Evolutionary conservation across 2,113 vertebrate species (phyloP).

Genomic region (Romanogobio albipinnatus): DNA sequence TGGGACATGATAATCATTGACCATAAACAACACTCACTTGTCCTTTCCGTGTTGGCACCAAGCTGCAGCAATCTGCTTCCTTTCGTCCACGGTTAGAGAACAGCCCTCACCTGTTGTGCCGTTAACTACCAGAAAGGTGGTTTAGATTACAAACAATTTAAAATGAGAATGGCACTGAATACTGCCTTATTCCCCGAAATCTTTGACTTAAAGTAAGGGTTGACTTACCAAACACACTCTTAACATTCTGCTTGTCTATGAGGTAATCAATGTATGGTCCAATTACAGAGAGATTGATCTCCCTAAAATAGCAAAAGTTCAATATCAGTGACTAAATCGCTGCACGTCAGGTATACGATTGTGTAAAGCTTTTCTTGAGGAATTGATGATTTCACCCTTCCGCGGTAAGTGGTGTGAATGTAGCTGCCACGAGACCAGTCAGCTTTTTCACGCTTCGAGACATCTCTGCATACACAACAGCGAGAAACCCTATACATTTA

Average conservation of each 20-base stretch:
- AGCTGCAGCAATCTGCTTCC: constrained; percentile 83
- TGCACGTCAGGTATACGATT: background rate
- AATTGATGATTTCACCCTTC: constrained; percentile 77
- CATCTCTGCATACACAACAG: constrained; percentile 60
- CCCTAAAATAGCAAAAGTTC: constrained; percentile 69
- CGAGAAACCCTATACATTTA: background rate
- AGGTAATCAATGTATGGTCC: constrained; percentile 88
- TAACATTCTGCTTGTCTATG: constrained; percentile 81
- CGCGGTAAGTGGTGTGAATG: constrained; percentile 87
- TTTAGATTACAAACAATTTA: background rate
- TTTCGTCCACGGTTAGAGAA: constrained; percentile 85
- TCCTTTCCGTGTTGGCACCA: constrained; percentile 84
- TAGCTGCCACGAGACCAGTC: constrained; percentile 87
- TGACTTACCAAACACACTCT: constrained; percentile 89
- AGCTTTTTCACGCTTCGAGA: constrained; percentile 74
- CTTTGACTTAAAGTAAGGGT: background rate
- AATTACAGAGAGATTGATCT: constrained; percentile 84
- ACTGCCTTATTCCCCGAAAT: background rate
- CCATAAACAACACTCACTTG: constrained; percentile 74
- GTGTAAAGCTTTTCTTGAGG: background rate
- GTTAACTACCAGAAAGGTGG: constrained; percentile 81
- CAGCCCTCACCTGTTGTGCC: constrained; percentile 94
- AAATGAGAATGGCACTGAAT: background rate
- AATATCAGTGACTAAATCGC: background rate
- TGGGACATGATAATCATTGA: background rate